phyloP scores from a whole-genome alignment of 2,888 invertebrate genomes.

The Drosophila fulvimacula region DNA sequence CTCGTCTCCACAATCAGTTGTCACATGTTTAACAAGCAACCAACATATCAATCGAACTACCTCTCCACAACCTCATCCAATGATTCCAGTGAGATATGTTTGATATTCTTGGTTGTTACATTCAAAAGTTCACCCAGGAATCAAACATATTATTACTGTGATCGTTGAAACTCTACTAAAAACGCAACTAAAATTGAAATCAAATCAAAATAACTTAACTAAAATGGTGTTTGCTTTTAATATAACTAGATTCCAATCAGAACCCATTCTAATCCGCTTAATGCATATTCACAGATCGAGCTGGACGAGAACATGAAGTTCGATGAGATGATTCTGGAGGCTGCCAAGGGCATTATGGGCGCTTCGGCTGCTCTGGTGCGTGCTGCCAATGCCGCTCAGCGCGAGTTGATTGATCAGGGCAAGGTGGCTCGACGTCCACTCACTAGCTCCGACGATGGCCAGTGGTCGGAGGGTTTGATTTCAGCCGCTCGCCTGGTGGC shows the following conservation, averaged over 20 bases:
- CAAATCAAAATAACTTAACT: constrained; percentile 11
- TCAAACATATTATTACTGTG: constrained; percentile 99
- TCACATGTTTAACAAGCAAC: constrained; percentile 34
- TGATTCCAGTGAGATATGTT: constrained; percentile 98
- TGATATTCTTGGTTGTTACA: constrained; percentile 99
- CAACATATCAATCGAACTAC: constrained; percentile 21
- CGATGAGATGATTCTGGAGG: constrained; percentile 99
- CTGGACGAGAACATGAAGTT: constrained; percentile 96
- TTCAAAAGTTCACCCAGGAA: constrained; percentile 95
- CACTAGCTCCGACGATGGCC: constrained; percentile 96
- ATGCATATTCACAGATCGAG: constrained; percentile 71
- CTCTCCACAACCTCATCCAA: constrained; percentile 60
- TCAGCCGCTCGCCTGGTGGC: constrained; percentile 98
- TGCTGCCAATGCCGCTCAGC: constrained; percentile 98
- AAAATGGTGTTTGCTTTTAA: constrained; percentile 51
- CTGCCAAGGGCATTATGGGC: constrained; percentile 98
- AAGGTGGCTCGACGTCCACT: constrained; percentile 93
- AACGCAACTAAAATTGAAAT: constrained; percentile 28
- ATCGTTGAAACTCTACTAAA: constrained; percentile 83
- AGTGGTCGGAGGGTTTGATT: constrained; percentile 98
- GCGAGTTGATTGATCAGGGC: constrained; percentile 96
- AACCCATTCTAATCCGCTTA: background rate
- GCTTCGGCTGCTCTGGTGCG: constrained; percentile 98
- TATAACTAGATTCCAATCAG: background rate
- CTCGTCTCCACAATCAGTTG: constrained; percentile 31